Percentiles rank a stretch among this genome's conserved stretches.
These are phyloP conservation scores for Caenorhabditis brenneri DNA, from an alignment of 1,140 invertebrate species.

Conservation along the genomic window DNA sequence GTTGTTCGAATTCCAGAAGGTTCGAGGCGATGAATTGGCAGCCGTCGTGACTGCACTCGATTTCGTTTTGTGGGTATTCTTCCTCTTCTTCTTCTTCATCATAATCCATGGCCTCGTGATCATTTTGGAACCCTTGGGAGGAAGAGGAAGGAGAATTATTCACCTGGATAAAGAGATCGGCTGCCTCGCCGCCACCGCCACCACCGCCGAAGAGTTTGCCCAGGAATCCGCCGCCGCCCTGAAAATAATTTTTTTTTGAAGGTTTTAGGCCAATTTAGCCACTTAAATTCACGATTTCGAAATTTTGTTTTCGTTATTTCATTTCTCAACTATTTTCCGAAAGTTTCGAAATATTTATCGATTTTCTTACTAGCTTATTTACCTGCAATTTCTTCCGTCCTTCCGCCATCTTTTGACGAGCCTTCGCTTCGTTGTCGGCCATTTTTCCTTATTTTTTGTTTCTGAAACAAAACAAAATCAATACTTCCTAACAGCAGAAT, in stretches of 20 bases:
- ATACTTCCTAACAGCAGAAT: not conserved
- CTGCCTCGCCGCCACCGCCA: constrained; percentile 45
- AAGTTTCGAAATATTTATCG: too few relatives aligned
- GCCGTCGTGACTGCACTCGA: constrained; percentile 43
- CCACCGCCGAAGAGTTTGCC: constrained; percentile 59
- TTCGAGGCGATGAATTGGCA: constrained; percentile 28
- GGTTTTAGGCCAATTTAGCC: too few relatives aligned
- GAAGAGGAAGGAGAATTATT: too few relatives aligned
- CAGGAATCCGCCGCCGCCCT: constrained; percentile 65
- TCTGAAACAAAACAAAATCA: not conserved
- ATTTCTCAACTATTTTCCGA: too few relatives aligned
- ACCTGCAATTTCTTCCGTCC: constrained; percentile 64
- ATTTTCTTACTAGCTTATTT: too few relatives aligned
- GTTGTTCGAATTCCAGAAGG: constrained; percentile 25
- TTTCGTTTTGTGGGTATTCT: too few relatives aligned
- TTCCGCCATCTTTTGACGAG: constrained; percentile 62
- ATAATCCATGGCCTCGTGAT: too few relatives aligned
- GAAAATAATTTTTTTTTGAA: too few relatives aligned
- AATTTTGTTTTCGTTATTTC: too few relatives aligned
- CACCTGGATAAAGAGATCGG: constrained; percentile 64
- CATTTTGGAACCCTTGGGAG: too few relatives aligned
- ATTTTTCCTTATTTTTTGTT: too few relatives aligned
- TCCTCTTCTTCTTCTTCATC: not conserved
- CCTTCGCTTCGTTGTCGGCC: constrained; percentile 69
- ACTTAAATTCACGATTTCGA: too few relatives aligned